Base-by-base conservation (phyloP, 2,797 vertebrate genomes). In the Sebastes wilsoni region DNA sequence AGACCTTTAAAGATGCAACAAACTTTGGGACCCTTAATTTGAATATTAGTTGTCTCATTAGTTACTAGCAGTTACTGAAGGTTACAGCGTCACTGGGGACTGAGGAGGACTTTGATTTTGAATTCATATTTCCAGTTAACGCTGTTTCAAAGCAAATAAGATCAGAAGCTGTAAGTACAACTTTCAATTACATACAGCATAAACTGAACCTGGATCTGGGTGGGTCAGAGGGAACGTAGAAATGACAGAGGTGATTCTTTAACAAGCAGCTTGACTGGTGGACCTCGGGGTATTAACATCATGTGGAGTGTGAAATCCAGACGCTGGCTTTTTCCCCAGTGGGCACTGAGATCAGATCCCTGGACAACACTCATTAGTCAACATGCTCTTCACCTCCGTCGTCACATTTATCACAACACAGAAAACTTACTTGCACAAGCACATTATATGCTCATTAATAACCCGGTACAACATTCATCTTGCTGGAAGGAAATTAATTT, bases 391-490 rank as follows among this genome's bases (percentile, higher is more conserved):
- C 96, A 92, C 93, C 86, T 74, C 92, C 91, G 80, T 95, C 93
- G 90, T 94, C 96, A 95, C 97, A 99, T 99, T 97, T 94, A 98
- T 99, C 98, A 98, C 93, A 94, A 91, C 96, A 95, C 94, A 94
- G 94, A 95, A 95, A 97, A 97, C 96, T 96, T 96, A 95, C 95
- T 96, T 96, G 96, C 97, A 97, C 96, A 96, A 96, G 94, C 96
- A 93, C 82, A 89, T 92, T 95, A 94, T 95, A 95, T 96, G 96
- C 97, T 97, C 97, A 96, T 97, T 98, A 98, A 97, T 97, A 96
- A 96, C 95, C 92, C 94, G 89, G 85, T 86, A 94, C 92, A 75
- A 96, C 95, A 97, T 98, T 97, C 96, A 97, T 99, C 97, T 97
- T 96, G 89, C 92, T 75, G 78, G 90, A 86, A 89, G 86, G 92